Percentiles rank a stretch among this genome's conserved stretches.
Conservation (phyloP, 2,888 invertebrate genomes). For the Pristionchus entomophagus region DNA sequence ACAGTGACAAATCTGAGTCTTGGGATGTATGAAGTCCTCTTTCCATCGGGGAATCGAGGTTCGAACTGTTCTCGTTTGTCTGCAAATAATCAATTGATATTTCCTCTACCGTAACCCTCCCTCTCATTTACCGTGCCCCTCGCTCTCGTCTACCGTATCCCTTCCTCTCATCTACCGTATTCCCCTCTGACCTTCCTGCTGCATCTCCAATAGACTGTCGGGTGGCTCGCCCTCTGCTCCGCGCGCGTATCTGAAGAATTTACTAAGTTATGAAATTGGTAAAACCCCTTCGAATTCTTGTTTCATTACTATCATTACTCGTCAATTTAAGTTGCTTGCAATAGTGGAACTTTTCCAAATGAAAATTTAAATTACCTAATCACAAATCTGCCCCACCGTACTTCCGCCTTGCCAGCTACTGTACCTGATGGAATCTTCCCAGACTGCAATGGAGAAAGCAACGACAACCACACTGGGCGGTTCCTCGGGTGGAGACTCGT, state of each 20-base stretch:
- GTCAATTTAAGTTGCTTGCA: too few species aligned
- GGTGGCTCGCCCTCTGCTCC: not conserved
- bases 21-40: constrained; percentile 1
- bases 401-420: not conserved
- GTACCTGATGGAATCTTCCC: constrained; percentile 37
- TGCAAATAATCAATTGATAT: constrained; percentile 13
- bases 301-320: too few species aligned
- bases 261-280: too few species aligned
- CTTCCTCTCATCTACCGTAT: not conserved
- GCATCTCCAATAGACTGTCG: constrained; percentile 29
- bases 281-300: too few species aligned
- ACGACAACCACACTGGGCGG: not conserved
- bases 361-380: too few species aligned
- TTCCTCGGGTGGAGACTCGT: not conserved
- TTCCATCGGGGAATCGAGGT: constrained; percentile 6
- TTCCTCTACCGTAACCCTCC: not conserved
- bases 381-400: not conserved
- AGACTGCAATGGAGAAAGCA: not conserved
- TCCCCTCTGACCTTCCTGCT: not conserved
- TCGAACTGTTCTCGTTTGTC: constrained; percentile 26
- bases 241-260: not conserved
- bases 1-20: constrained; percentile 23
- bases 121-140: not conserved
- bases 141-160: not conserved
- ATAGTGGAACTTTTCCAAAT: too few species aligned